These are phyloP conservation scores for Galago senegalensis DNA, from an alignment of 2,797 vertebrate genomes.

Conservation along the genomic window DNA sequence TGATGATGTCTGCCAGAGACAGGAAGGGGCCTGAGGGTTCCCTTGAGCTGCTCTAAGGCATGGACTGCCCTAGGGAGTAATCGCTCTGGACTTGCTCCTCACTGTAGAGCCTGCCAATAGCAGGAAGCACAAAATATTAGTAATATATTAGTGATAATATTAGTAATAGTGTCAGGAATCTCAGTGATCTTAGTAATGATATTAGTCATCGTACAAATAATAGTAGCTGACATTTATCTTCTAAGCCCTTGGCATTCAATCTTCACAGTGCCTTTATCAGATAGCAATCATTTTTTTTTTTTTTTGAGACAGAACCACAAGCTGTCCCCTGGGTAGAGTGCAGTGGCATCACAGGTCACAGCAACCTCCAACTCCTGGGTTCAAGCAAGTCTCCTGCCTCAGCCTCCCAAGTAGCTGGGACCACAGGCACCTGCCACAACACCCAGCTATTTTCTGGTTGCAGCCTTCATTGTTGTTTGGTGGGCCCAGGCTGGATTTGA, in stretches of 20 bases:
- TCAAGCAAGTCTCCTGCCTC: no score
- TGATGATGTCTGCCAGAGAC: background rate
- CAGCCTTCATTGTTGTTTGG: no score
- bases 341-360: no score
- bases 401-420: no score
- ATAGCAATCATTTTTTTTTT: background rate
- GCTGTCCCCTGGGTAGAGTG: no score
- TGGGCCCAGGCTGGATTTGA: no score
- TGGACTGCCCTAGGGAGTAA: background rate
- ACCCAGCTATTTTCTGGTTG: no score
- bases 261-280: background rate
- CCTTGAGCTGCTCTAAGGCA: background rate
- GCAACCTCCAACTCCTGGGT: no score
- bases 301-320: no score
- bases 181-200: background rate
- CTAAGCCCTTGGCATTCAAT: background rate
- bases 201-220: conserved; percentile 43
- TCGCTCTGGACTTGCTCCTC: background rate
- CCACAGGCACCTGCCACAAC: no score
- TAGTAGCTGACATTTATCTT: background rate
- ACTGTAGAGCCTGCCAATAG: background rate
- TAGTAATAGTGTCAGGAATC: background rate
- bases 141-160: conserved; percentile 17
- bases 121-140: background rate
- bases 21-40: background rate